Evolutionary conservation across 2,888 invertebrate species (phyloP).

Genomic region (Scotopteryx bipunctaria): DNA sequence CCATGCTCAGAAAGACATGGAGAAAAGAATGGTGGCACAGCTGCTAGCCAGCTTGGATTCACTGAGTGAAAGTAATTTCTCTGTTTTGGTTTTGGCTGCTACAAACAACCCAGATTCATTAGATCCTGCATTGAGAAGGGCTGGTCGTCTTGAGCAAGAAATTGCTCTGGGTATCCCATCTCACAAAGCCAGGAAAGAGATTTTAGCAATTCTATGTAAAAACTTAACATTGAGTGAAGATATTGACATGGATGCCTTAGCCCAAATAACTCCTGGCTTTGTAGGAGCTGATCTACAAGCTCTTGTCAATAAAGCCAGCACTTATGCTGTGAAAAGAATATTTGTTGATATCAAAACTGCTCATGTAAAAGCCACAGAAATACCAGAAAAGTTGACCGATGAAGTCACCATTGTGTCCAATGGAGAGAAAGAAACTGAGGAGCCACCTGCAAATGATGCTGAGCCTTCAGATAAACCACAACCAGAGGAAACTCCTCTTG

Average conservation of each 20-base stretch:
- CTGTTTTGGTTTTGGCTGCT: slow-evolving; percentile 95
- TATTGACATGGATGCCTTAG: slow-evolving; percentile 89
- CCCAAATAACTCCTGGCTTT: slow-evolving; percentile 95
- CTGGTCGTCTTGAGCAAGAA: slow-evolving; percentile 97
- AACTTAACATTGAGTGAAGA: slow-evolving; percentile 87
- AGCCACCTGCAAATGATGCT: slow-evolving; percentile 31
- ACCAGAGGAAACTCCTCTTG: slow-evolving; percentile 30
- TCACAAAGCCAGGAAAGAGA: slow-evolving; percentile 90
- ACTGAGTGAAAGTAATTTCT: slow-evolving; percentile 80
- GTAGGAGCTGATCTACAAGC: slow-evolving; percentile 97
- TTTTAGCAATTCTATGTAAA: slow-evolving; percentile 88
- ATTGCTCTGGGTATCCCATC: slow-evolving; percentile 97
- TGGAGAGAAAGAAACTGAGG: slow-evolving; percentile 55
- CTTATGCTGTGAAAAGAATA: slow-evolving; percentile 90
- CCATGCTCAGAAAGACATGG: slow-evolving; percentile 97
- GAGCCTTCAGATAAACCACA: slow-evolving; percentile 48
- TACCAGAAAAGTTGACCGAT: slow-evolving; percentile 38
- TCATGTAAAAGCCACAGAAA: slow-evolving; percentile 35
- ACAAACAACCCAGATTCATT: slow-evolving; percentile 96
- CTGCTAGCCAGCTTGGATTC: slow-evolving; percentile 94
- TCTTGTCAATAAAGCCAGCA: slow-evolving; percentile 93
- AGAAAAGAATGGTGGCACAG: slow-evolving; percentile 96
- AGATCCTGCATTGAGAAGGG: slow-evolving; percentile 95
- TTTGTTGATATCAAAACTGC: slow-evolving; percentile 63
- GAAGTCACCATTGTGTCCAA: slow-evolving; percentile 61